phyloP scores from a whole-genome alignment of 1,140 invertebrate genomes.

The Pinna nobilis region DNA sequence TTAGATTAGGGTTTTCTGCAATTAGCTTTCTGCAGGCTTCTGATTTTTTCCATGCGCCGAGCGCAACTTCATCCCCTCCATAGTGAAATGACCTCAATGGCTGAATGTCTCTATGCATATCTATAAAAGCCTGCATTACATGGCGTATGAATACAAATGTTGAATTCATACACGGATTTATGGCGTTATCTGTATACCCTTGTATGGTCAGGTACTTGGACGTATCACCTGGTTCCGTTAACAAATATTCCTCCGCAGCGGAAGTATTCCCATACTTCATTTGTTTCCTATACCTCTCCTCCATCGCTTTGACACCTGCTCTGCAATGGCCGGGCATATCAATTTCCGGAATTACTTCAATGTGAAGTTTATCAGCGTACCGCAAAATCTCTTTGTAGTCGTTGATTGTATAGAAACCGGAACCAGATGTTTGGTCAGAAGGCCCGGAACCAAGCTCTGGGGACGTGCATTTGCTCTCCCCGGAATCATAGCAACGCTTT shows the following conservation, averaged over 20 bases:
- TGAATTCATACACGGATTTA: constrained; percentile 68
- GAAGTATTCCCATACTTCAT: constrained; percentile 17
- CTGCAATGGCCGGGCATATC: constrained; percentile 69
- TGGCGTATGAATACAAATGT: constrained; percentile 60
- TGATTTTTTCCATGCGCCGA: constrained; percentile 61
- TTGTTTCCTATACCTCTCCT: constrained; percentile 40
- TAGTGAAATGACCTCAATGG: constrained; percentile 68
- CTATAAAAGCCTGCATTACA: constrained; percentile 44
- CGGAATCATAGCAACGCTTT: constrained; percentile 61
- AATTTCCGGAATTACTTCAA: constrained; percentile 70
- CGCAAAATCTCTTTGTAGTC: constrained; percentile 67
- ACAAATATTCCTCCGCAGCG: constrained; percentile 42
- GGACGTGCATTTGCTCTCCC: constrained; percentile 55
- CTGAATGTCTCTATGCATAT: constrained; percentile 56
- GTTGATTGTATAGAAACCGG: constrained; percentile 62
- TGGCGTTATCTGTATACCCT: constrained; percentile 64
- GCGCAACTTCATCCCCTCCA: constrained; percentile 70
- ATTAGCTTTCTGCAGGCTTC: constrained; percentile 57
- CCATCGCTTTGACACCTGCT: constrained; percentile 67
- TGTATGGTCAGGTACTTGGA: constrained; percentile 62
- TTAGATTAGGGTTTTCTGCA: constrained; percentile 38
- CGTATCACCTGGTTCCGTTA: constrained; percentile 54
- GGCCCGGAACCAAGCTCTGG: constrained; percentile 68
- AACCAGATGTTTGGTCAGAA: constrained; percentile 39
- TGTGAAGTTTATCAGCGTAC: constrained; percentile 59